A percentile compares a stretch with the other conserved stretches of the same genome.
Evolutionary conservation across 2,888 invertebrate genomes (phyloP).

Genomic region (Apamea monoglypha): DNA sequence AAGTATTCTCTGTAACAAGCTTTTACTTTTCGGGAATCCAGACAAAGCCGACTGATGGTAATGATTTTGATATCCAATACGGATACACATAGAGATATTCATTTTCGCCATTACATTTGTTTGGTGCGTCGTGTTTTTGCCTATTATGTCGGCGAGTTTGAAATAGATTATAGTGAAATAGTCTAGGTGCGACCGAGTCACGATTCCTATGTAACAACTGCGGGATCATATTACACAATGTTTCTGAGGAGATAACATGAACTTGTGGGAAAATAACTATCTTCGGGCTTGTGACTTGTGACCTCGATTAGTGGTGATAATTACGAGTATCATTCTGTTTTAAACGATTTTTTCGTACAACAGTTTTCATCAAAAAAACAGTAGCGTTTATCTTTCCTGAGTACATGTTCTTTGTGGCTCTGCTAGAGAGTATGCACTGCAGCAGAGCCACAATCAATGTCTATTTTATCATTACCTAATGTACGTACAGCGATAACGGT

Average conservation of each 20-base stretch:
- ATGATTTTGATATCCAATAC: background rate
- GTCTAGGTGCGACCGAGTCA: constrained; percentile 28
- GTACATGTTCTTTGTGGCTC: no score
- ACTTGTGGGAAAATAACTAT: constrained; percentile 29
- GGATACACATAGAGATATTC: background rate
- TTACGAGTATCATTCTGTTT: constrained; percentile 13
- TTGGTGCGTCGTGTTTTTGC: constrained; percentile 23
- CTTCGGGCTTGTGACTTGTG: background rate
- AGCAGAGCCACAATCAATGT: no score
- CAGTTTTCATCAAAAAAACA: no score
- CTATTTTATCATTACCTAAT: no score
- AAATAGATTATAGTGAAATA: constrained; percentile 36
- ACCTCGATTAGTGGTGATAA: constrained; percentile 27
- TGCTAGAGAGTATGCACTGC: no score
- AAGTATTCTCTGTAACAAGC: no score
- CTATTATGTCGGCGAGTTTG: constrained; percentile 26
- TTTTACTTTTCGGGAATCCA: background rate
- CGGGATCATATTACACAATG: constrained; percentile 40
- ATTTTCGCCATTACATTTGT: background rate
- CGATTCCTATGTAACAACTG: constrained; percentile 27
- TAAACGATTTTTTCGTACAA: no score
- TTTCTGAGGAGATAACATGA: constrained; percentile 28
- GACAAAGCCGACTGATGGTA: background rate
- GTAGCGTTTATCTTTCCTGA: no score
- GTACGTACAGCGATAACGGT: no score